Conservation (phyloP, 2,888 invertebrate species). For the Halictus quadricinctus region DNA sequence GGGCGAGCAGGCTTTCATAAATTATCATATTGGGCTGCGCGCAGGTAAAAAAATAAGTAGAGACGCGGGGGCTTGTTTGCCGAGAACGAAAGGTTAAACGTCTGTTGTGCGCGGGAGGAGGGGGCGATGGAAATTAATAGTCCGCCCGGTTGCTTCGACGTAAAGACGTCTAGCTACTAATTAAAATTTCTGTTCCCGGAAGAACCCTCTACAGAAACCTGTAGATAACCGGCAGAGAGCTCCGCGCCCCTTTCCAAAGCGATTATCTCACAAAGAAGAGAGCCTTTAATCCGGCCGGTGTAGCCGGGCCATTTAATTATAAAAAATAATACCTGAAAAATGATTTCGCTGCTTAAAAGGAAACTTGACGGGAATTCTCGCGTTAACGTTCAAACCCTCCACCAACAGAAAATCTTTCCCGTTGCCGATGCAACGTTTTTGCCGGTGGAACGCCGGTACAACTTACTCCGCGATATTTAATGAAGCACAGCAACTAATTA, state of each 20-base stretch:
- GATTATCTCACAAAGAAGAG: slow-evolving; percentile 62
- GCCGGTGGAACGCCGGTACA: neutral
- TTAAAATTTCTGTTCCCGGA: slow-evolving; percentile 67
- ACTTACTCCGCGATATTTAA: neutral
- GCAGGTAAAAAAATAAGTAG: slow-evolving; percentile 14
- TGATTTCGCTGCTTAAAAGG: slow-evolving; percentile 25
- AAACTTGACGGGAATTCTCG: slow-evolving; percentile 12
- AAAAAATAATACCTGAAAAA: slow-evolving; percentile 48
- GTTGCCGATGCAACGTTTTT: neutral
- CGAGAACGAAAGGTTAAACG: slow-evolving; percentile 61
- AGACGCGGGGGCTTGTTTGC: slow-evolving; percentile 55
- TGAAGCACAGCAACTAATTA: neutral
- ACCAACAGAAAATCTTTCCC: neutral
- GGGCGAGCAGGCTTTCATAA: neutral
- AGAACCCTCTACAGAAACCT: slow-evolving; percentile 44
- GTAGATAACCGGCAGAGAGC: slow-evolving; percentile 48
- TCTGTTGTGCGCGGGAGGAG: slow-evolving; percentile 33
- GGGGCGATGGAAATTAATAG: slow-evolving; percentile 66
- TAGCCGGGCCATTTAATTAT: slow-evolving; percentile 56
- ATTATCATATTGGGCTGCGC: slow-evolving; percentile 11
- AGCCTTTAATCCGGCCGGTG: slow-evolving; percentile 49
- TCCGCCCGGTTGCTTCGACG: slow-evolving; percentile 52
- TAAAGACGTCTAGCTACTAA: slow-evolving; percentile 69
- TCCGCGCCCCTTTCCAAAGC: slow-evolving; percentile 53
- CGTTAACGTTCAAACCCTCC: slow-evolving; percentile 3